These are phyloP conservation scores for Ormyrus nitidulus DNA, from an alignment of 2,888 invertebrate species.

Conservation along the genomic window DNA sequence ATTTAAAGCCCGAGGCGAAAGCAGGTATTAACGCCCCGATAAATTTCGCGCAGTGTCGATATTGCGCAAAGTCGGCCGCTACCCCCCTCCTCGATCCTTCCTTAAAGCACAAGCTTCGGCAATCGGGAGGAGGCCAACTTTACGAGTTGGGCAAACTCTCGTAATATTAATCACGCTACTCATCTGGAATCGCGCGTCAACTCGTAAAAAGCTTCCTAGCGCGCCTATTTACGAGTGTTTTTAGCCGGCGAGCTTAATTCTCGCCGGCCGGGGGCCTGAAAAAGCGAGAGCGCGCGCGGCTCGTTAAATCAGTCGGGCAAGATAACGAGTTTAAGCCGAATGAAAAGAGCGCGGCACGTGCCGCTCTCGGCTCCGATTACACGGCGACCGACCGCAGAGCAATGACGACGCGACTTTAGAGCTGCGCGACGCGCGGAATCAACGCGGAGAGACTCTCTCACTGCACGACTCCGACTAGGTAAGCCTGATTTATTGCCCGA, in stretches of 20 bases:
- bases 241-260: conserved; percentile 8
- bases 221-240: conserved; percentile 64
- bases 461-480: conserved; percentile 6
- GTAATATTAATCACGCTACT: conserved; percentile 74
- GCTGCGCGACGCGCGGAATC: conserved; percentile 25
- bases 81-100: conserved; percentile 39
- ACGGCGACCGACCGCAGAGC: neutral
- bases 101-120: conserved; percentile 4
- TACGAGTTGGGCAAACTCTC: conserved; percentile 74
- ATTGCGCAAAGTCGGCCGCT: conserved; percentile 56
- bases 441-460: neutral
- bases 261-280: no score
- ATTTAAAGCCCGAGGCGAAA: conserved; percentile 70
- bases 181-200: conserved; percentile 65
- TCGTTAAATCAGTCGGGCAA: no score
- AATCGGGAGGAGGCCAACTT: conserved; percentile 66
- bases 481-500: conserved; percentile 57
- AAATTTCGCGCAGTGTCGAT: conserved; percentile 72
- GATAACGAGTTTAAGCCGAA: no score
- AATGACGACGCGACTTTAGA: conserved; percentile 45
- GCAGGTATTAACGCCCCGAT: conserved; percentile 74
- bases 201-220: conserved; percentile 67
- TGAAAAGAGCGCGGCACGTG: conserved; percentile 21
- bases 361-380: neutral
- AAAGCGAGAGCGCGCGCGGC: no score